phyloP scores from a whole-genome alignment of 2,797 vertebrate species.

The Philypnodon macrostomus region DNA sequence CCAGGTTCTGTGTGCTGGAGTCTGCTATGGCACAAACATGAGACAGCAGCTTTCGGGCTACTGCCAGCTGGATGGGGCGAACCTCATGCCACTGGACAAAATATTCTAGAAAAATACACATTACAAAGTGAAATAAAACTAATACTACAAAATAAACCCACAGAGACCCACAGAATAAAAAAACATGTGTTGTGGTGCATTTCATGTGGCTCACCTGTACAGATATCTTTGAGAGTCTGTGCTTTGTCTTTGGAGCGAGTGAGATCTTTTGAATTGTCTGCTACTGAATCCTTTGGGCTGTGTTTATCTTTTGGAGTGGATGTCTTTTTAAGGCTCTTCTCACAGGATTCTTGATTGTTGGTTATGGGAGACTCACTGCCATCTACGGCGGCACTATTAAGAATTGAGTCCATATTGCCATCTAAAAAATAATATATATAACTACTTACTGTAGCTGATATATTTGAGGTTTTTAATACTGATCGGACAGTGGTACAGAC shows the following conservation, averaged over 20 bases:
- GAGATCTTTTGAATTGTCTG: constrained; percentile 46
- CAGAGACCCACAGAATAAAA: neutral
- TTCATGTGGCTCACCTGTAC: constrained; percentile 78
- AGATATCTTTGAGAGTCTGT: constrained; percentile 62
- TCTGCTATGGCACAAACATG: constrained; percentile 97
- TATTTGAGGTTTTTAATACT: neutral
- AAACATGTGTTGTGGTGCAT: neutral
- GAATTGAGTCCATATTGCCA: constrained; percentile 86
- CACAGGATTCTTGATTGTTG: constrained; percentile 69
- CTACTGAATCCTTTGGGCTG: constrained; percentile 35
- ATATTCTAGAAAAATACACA: constrained; percentile 76
- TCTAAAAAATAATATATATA: constrained; percentile 69
- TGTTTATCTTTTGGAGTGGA: constrained; percentile 39
- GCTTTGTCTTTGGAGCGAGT: constrained; percentile 37
- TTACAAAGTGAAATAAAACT: constrained; percentile 3
- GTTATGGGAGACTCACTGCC: constrained; percentile 74
- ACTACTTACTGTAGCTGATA: too few species aligned
- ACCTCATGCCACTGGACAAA: constrained; percentile 79
- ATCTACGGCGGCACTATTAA: constrained; percentile 84
- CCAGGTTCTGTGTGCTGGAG: constrained; percentile 96
- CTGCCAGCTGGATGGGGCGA: constrained; percentile 90
- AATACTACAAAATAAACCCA: neutral
- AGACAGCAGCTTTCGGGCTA: constrained; percentile 94
- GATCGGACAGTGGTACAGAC: constrained; percentile 58
- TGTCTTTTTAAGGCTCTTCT: constrained; percentile 70